Base-by-base conservation (phyloP, 1,140 invertebrate genomes). In the Drosophila bocqueti region DNA sequence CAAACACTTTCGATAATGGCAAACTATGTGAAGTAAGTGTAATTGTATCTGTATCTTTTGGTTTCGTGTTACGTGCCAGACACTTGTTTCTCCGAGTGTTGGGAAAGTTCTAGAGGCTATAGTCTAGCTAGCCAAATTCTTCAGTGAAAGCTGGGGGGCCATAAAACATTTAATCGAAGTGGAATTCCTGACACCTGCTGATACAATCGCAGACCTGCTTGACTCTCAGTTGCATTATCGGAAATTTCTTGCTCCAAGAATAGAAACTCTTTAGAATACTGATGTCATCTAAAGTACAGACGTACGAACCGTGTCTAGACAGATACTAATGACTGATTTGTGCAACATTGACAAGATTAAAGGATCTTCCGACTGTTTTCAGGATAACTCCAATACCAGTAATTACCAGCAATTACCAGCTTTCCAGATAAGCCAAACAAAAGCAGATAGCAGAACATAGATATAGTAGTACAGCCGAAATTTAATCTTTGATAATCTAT, bases 1-100 rank as follows among this genome's bases (percentile, higher is more conserved):
- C 69, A 52, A 73, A 73, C 71, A 73, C 67, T 73, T 73, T 52
- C 68, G 68, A 73, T 73, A 73, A 72, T 72, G 29, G 26, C 65
- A 43, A 31, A 24, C 21, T 62, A 63, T 40, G 57, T 62, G 58
- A 7, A 58, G 50, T 21, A 43, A 31, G 65, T 67, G 62, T 31
- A 67, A 31, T 13, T 68, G 54, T 80, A 81, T 47, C 29, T 61
- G 57, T 58, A 47, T 67, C 36, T 43, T n/a, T 38, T 21, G 24
- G 40, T 42, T n/a, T 67, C 45, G 64, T 63, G 64, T 65, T 45
- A 64, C 45, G 65, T 68, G 59, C n/a, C 36, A 40, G 36, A 57
- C 60, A 67, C 43, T 63, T 67, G 31, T 36, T 7, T 61, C 21
- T 26, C 21, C 15, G 26, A 47, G 38, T 40, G 62, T 8, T 69